Evolutionary conservation across 2,888 invertebrate species (phyloP), one percentile per base, ranked within the genome.

Genomic region (Caenorhabditis sulstoni): DNA sequence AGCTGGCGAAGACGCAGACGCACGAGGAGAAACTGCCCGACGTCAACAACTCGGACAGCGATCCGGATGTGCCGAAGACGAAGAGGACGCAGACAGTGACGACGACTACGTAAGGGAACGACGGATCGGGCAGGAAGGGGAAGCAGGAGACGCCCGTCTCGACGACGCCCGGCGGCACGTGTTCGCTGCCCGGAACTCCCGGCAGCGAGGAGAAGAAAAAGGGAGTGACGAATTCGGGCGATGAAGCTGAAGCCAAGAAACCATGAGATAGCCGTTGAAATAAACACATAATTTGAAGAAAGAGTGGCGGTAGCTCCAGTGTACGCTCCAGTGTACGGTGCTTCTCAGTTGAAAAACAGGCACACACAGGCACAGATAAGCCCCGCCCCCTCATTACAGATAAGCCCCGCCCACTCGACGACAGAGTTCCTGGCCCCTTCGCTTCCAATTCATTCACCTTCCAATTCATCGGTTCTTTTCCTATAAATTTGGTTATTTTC

Each of bases 121-220:
- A 41, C 49, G 49, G 14, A 20, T 9, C 18, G 23, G 14, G 22
- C 20, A 50, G 35, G 20, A 49, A 29, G 12, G 49, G n/a, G 37
- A 49, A 29, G 11, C 49, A 29, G 18, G 37, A 47, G 16, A 37
- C 47, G 18, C 35, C 61, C 12, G 61, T 47, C 14, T 41, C 41
- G 41, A 41, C 11, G 14, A 41, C 41, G 11, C 41, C 41, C 12
- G 41, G 7, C 41, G 2, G n/a, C n/a, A n/a, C 41, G 7, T 2
- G 11, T 11, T 41, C 41, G 57, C 22, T 14, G 8, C 29, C 44
- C 22, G 20, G 22, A 41, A 59, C 59, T 4, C 47, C 37, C 7
- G 49, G 23, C 12, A 61, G 49, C n/a, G 61, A 61, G 20, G 49
- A 61, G 9, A 47, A 61, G 35, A n/a, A n/a, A n/a, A n/a, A n/a